phyloP scores from a whole-genome alignment of 2,888 invertebrate species.

The Acanthoscelides obtectus region DNA sequence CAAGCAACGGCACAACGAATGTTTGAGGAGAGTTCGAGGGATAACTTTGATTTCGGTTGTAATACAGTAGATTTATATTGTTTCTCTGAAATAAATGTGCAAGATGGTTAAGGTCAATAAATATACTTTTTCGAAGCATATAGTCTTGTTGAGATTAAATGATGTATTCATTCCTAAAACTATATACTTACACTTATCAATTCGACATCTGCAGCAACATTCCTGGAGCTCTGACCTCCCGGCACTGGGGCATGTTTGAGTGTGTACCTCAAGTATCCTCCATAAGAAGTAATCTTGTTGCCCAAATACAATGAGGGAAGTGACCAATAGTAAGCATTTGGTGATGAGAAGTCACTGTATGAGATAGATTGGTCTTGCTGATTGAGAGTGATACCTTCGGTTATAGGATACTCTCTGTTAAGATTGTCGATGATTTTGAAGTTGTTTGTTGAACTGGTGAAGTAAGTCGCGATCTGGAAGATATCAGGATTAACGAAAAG shows the following conservation, averaged over 20 bases:
- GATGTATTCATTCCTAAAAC: too few relatives aligned
- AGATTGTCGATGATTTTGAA: slow-evolving; percentile 55
- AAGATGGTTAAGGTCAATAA: too few relatives aligned
- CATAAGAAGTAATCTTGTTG: slow-evolving; percentile 86
- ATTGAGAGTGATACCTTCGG: slow-evolving; percentile 51
- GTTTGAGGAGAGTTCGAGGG: slow-evolving; percentile 65
- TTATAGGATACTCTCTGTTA: slow-evolving; percentile 47
- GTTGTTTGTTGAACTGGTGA: slow-evolving; percentile 53
- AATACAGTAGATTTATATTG: slow-evolving; percentile 72
- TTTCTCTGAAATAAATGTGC: slow-evolving; percentile 62
- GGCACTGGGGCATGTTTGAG: slow-evolving; percentile 73
- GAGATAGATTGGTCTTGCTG: slow-evolving; percentile 58
- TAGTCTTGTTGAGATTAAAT: too few relatives aligned
- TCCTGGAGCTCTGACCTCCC: slow-evolving; percentile 66
- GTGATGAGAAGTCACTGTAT: slow-evolving; percentile 55
- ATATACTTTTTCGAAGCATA: too few relatives aligned
- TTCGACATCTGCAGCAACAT: slow-evolving; percentile 82
- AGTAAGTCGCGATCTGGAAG: slow-evolving; percentile 50
- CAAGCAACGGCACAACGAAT: slow-evolving; percentile 76
- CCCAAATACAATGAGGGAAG: slow-evolving; percentile 71
- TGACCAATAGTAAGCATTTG: slow-evolving; percentile 77
- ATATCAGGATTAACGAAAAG: not conserved
- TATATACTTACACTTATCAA: slow-evolving; percentile 70
- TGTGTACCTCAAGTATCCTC: slow-evolving; percentile 79
- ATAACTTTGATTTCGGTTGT: slow-evolving; percentile 60